Evolutionary conservation across 2,113 vertebrate species (phyloP).

Genomic region (Brachyistius frenatus): DNA sequence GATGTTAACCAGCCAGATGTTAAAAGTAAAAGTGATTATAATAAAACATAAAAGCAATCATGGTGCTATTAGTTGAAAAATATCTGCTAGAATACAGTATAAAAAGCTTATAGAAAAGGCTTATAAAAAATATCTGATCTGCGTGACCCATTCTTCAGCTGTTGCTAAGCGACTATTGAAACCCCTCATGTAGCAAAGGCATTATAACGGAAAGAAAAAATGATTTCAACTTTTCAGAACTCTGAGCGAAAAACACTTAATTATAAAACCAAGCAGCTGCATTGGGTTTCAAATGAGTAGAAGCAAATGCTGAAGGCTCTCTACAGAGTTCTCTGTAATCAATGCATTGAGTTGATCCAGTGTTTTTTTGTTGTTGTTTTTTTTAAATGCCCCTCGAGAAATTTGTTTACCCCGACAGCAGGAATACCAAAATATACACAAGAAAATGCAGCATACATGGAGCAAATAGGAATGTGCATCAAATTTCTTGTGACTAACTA

Average conservation of each 20-base stretch:
- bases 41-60: background rate
- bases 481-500: background rate
- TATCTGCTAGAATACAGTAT: conserved; percentile 2
- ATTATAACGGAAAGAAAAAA: conserved; percentile 24
- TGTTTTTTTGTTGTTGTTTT: background rate
- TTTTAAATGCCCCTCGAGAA: background rate
- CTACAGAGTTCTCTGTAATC: background rate
- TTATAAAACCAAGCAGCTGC: background rate
- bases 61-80: background rate
- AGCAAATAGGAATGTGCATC: background rate
- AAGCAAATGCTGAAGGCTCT: background rate
- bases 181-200: conserved; percentile 20
- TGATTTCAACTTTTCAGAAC: conserved; percentile 31
- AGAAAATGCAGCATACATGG: background rate
- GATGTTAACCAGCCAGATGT: background rate
- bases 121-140: conserved; percentile 39
- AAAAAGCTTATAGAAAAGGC: conserved; percentile 26
- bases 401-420: too few relatives aligned
- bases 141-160: conserved; percentile 35
- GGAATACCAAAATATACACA: too few relatives aligned
- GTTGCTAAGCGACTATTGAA: conserved; percentile 69
- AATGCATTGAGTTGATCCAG: background rate
- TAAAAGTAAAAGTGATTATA: too few relatives aligned
- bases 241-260: conserved; percentile 9
- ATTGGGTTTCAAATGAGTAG: background rate